Evolutionary conservation across 2,797 vertebrate species (phyloP).

Genomic region (Poeciliopsis presidionis): DNA sequence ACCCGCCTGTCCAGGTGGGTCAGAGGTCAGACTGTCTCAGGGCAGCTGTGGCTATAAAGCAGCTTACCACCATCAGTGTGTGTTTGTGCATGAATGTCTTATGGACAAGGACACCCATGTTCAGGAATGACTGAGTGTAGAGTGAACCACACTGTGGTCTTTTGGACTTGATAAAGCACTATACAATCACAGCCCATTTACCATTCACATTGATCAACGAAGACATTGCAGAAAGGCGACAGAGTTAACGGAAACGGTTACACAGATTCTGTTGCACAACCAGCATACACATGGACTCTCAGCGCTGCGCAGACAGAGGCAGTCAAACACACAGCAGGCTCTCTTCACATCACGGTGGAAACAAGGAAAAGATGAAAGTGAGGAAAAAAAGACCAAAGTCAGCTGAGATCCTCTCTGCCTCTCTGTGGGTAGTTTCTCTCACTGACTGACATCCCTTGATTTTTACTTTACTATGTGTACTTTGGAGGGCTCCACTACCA

Average conservation of each 20-base stretch:
- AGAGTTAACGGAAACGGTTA: constrained; percentile 34
- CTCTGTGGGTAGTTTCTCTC: constrained; percentile 54
- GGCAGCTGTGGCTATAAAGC: too few relatives aligned
- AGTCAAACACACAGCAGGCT: constrained; percentile 71
- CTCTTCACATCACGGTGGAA: constrained; percentile 58
- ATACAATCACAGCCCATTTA: too few relatives aligned
- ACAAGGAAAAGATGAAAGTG: constrained; percentile 54
- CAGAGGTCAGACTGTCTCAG: too few relatives aligned
- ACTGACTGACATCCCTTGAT: constrained; percentile 54
- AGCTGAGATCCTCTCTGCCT: constrained; percentile 38
- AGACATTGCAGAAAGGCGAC: constrained; percentile 60
- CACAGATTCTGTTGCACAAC: constrained; percentile 32
- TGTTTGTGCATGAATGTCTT: too few relatives aligned
- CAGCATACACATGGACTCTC: constrained; percentile 29
- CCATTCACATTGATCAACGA: constrained; percentile 52
- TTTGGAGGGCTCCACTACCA: constrained; percentile 57
- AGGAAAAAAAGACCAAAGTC: constrained; percentile 35
- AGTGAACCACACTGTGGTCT: too few relatives aligned
- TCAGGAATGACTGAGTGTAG: too few relatives aligned
- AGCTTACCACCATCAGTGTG: too few relatives aligned
- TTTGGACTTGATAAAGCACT: too few relatives aligned
- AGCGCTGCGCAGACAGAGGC: constrained; percentile 49
- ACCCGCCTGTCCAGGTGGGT: too few relatives aligned
- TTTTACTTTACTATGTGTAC: constrained; percentile 51
- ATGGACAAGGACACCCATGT: too few relatives aligned